Percentiles rank a stretch among this genome's conserved stretches.
Evolutionary conservation across 2,888 invertebrate species (phyloP).

Genomic region (Platycnemis pennipes): DNA sequence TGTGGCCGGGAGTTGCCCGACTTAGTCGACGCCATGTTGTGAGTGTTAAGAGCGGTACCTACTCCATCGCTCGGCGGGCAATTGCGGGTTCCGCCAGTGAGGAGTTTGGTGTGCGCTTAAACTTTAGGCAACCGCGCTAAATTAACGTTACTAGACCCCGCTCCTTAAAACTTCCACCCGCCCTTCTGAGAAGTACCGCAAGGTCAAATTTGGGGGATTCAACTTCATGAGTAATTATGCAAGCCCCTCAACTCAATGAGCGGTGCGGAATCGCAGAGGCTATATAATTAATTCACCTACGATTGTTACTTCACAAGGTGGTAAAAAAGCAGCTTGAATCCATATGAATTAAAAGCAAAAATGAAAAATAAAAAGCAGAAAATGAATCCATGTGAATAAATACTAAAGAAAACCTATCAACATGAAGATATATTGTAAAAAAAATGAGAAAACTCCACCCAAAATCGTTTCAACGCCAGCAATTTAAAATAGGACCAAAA

Average conservation of each 20-base stretch:
- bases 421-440: too few relatives aligned
- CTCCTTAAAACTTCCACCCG: neutral
- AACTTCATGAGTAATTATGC: neutral
- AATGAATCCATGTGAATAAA: too few relatives aligned
- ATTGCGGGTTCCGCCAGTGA: constrained; percentile 41
- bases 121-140: constrained; percentile 46
- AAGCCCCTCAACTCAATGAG: neutral
- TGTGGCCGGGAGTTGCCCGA: neutral
- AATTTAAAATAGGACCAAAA: too few relatives aligned
- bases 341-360: too few relatives aligned
- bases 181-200: neutral
- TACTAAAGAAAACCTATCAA: too few relatives aligned
- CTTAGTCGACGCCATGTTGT: constrained; percentile 48
- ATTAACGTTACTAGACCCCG: neutral
- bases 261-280: neutral
- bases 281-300: neutral
- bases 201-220: constrained; percentile 36
- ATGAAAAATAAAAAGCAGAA: too few relatives aligned
- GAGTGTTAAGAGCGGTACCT: constrained; percentile 23
- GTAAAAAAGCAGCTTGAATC: too few relatives aligned
- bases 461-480: too few relatives aligned
- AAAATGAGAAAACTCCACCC: constrained; percentile 5
- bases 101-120: constrained; percentile 13
- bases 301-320: too few relatives aligned
- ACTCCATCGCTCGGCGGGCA: neutral